phyloP scores from a whole-genome alignment of 2,797 vertebrate species.

The Danio jaintianensis region DNA sequence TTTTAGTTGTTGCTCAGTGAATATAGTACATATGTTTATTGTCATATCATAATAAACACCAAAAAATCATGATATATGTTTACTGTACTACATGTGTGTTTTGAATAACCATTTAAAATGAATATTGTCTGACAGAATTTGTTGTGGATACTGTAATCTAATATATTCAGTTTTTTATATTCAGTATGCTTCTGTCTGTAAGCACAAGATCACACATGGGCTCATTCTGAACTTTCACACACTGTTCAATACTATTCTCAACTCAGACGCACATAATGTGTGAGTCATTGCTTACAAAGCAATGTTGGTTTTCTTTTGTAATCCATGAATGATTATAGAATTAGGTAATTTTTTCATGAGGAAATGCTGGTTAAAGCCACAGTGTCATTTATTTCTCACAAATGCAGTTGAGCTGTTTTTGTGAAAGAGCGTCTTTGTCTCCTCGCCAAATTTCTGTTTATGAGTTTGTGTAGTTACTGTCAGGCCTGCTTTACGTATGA shows the following conservation, averaged over 20 bases:
- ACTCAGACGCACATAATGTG: not conserved
- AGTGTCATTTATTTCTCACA: not conserved
- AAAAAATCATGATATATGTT: no score
- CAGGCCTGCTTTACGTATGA: not conserved
- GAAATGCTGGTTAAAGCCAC: not conserved
- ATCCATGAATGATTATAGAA: not conserved
- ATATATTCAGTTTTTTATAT: not conserved
- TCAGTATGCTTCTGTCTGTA: not conserved
- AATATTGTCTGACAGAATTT: no score
- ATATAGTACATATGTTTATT: no score
- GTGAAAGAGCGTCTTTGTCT: not conserved
- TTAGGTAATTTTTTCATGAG: not conserved
- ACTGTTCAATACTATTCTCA: not conserved
- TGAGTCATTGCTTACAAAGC: not conserved
- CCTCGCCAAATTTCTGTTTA: constrained; percentile 34
- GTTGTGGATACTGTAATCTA: no score
- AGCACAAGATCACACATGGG: not conserved
- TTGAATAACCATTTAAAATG: no score
- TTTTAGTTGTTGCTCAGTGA: no score
- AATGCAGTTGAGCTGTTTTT: not conserved
- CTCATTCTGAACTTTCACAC: constrained; percentile 17
- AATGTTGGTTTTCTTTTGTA: not conserved
- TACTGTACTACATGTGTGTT: no score
- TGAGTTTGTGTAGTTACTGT: constrained; percentile 6
- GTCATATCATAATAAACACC: no score